Evolutionary conservation across 1,140 invertebrate species (phyloP).

Genomic region (Bombus balteatus): DNA sequence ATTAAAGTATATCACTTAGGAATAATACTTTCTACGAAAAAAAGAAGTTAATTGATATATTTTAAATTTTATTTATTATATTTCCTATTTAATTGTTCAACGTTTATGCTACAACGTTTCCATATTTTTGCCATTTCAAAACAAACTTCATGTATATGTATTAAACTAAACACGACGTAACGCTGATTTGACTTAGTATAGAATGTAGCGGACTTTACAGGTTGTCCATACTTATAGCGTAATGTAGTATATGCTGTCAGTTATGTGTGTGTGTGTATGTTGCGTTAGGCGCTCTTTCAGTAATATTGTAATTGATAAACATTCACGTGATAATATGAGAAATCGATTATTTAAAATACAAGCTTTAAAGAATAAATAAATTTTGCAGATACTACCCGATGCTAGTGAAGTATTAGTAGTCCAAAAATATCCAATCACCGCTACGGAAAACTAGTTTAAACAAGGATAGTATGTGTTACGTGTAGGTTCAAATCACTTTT

Average conservation of each 20-base stretch:
- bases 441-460: slow-evolving; percentile 3
- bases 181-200: neutral
- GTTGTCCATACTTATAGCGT: neutral
- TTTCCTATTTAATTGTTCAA: neutral
- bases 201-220: neutral
- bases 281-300: too few species aligned
- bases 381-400: neutral
- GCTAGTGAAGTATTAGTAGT: neutral
- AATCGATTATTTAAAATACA: neutral
- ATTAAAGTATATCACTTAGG: neutral
- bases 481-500: neutral
- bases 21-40: neutral
- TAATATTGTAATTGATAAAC: neutral
- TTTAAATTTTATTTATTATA: neutral
- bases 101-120: neutral
- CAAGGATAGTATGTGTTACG: neutral
- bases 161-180: too few species aligned
- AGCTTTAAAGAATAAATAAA: neutral
- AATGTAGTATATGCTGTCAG: too few species aligned
- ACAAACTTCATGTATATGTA: neutral
- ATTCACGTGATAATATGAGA: neutral
- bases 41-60: neutral
- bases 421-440: slow-evolving; percentile 4
- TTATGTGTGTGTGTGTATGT: neutral
- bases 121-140: neutral